phyloP scores from a whole-genome alignment of 2,888 invertebrate species.

The Melanargia galathea region DNA sequence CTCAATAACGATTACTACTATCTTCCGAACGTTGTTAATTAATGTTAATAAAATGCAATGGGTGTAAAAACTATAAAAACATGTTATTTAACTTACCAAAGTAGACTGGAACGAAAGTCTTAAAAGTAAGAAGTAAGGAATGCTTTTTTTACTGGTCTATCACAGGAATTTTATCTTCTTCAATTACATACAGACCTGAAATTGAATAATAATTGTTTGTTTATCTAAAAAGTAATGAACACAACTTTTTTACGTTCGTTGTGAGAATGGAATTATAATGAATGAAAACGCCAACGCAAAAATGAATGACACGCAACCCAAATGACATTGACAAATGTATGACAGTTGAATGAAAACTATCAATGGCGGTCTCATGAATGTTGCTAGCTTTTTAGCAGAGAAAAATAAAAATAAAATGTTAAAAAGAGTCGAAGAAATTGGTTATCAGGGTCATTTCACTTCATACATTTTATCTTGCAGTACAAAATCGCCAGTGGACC shows the following conservation, averaged over 20 bases:
- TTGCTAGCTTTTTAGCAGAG: background rate
- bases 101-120: background rate
- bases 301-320: background rate
- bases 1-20: conserved; percentile 28
- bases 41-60: conserved; percentile 11
- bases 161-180: background rate
- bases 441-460: no score
- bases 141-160: background rate
- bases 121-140: no score
- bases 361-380: background rate
- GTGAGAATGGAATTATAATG: background rate
- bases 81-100: conserved; percentile 8
- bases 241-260: conserved; percentile 14
- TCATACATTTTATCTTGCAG: no score
- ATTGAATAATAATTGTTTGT: conserved; percentile 1
- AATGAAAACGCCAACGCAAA: conserved; percentile 20
- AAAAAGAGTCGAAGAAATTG: no score
- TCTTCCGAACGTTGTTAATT: conserved; percentile 2
- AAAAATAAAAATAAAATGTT: background rate
- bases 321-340: background rate
- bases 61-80: background rate
- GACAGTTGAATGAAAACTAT: background rate
- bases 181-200: background rate
- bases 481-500: no score
- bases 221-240: background rate